These are phyloP conservation scores for Melangyna quadrimaculata DNA, from an alignment of 2,888 invertebrate genomes.

Conservation along the genomic window DNA sequence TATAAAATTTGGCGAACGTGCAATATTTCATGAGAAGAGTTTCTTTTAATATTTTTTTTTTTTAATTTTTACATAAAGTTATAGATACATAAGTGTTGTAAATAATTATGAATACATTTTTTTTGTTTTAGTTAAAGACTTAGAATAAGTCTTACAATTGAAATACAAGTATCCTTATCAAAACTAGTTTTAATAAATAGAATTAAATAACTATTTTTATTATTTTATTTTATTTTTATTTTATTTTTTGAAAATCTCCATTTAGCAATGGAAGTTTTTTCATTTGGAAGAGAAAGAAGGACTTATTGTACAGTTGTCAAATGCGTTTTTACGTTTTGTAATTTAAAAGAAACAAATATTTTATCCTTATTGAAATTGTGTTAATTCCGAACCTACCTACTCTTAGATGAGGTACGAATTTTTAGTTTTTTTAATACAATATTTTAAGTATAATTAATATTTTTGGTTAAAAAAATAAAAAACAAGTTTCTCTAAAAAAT, in stretches of 20 bases:
- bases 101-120: constrained; percentile 53
- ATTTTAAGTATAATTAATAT: neutral
- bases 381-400: constrained; percentile 40
- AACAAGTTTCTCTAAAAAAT: constrained; percentile 78
- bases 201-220: constrained; percentile 13
- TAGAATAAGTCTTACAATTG: constrained; percentile 31
- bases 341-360: constrained; percentile 37
- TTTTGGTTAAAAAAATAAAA: constrained; percentile 31
- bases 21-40: constrained; percentile 74
- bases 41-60: constrained; percentile 62
- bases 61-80: constrained; percentile 38
- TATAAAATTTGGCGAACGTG: constrained; percentile 75
- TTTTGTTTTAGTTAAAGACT: constrained; percentile 24
- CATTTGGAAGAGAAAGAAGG: constrained; percentile 70
- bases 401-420: constrained; percentile 25
- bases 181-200: constrained; percentile 44
- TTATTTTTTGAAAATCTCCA: constrained; percentile 57
- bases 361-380: constrained; percentile 42
- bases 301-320: constrained; percentile 71
- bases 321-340: constrained; percentile 69
- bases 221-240: constrained; percentile 5
- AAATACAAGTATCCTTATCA: constrained; percentile 36
- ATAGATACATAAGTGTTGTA: constrained; percentile 29
- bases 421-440: constrained; percentile 23
- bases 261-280: constrained; percentile 53